Base-by-base conservation (phyloP, 2,888 invertebrate species). In the Steinernema hermaphroditum region DNA sequence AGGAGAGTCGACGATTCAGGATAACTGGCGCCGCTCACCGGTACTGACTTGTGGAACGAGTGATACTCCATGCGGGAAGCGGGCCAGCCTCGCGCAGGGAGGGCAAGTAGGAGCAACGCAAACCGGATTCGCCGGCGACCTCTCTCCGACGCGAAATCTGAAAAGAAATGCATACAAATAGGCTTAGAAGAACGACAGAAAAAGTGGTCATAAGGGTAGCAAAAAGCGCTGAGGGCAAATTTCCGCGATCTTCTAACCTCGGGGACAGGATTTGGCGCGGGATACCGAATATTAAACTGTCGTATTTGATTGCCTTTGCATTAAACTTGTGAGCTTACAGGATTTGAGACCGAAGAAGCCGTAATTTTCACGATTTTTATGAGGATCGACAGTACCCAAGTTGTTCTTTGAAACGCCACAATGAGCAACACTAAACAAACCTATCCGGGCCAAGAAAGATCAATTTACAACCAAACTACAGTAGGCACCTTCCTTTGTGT, bases 61-160 rank as follows among this genome's bases (percentile, higher is more conserved):
- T 62, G 62, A 62, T 62, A 62, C 62, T 62, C 62, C 62, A 62
- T 62, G 62, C 32, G 62, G 62, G 62, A 62, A 62, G 62, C 62
- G 62, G 62, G 62, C 62, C 62, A 62, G 62, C 62, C 62, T 62
- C 62, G 62, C 62, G 62, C 62, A 32, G 62, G 62, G 62, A 62
- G 62, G 62, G 62, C 62, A 62, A 62, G 62, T 32, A 62, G 62
- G 32, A 32, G 62, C 62, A 32, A n/a, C 29, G 2, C 29, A 62
- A 62, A 62, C 62, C 62, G 62, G 62, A 62, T 62, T 62, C 34
- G 62, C 29, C 62, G 62, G 34, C 62, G 62, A 62, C 62, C 62
- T 62, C 62, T 32, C 62, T 62, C 62, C 62, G 62, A 62, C 62
- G 50, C 50, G 50, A 50, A 50, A 50, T 50, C 50, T 62, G 62